These are phyloP conservation scores for Stratiolaelaps scimitus DNA, from an alignment of 1,140 invertebrate species.

Conservation along the genomic window DNA sequence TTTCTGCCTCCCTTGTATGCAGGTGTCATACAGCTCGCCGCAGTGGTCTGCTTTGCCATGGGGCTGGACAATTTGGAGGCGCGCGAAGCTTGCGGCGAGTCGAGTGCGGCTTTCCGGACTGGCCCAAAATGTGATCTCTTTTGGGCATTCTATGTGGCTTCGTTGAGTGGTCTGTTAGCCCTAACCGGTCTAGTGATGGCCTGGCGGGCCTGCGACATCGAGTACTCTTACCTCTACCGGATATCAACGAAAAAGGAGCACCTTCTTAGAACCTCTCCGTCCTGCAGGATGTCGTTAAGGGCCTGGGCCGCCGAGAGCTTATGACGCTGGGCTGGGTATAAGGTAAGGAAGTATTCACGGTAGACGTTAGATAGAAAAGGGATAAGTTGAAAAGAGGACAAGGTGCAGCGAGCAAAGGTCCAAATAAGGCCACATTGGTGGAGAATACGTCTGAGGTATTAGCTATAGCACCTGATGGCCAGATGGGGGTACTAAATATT, in stretches of 20 bases:
- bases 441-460: no score
- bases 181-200: neutral
- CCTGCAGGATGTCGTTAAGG: conserved; percentile 15
- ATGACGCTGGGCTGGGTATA: conserved; percentile 27
- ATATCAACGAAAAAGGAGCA: conserved; percentile 27
- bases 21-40: conserved; percentile 2
- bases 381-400: no score
- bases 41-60: neutral
- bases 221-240: conserved; percentile 26
- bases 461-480: no score
- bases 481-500: no score
- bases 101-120: neutral
- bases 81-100: conserved; percentile 12
- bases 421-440: no score
- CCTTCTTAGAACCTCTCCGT: conserved; percentile 2
- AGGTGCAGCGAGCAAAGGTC: no score
- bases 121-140: conserved; percentile 22
- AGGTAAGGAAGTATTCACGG: neutral
- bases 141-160: conserved; percentile 26
- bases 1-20: neutral
- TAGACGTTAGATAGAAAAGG: no score
- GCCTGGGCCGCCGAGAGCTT: conserved; percentile 24
- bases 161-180: conserved; percentile 9
- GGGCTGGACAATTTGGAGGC: conserved; percentile 8
- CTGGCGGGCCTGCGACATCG: conserved; percentile 25